These are phyloP conservation scores for Nixonia krombeini DNA, from an alignment of 1,140 invertebrate species.

Conservation along the genomic window DNA sequence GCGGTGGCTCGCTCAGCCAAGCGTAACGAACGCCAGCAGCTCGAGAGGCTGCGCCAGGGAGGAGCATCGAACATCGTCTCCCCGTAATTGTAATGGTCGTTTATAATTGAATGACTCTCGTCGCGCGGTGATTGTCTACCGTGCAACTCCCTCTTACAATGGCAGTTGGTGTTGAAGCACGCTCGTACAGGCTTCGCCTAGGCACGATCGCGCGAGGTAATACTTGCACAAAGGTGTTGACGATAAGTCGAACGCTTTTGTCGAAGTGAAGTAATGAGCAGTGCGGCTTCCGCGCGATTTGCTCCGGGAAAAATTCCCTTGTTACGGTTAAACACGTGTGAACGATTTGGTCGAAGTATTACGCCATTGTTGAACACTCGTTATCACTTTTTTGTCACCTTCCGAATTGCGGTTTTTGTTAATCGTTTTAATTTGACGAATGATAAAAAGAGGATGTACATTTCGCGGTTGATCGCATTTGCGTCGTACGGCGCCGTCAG, in stretches of 20 bases:
- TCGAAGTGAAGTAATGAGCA: background rate
- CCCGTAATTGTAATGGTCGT: constrained; percentile 66
- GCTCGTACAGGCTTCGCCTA: background rate
- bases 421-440: no score
- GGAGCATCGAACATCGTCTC: constrained; percentile 13
- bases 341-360: no score
- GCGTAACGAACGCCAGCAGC: background rate
- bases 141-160: constrained; percentile 47
- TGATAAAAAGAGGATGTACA: no score
- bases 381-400: no score
- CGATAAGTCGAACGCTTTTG: background rate
- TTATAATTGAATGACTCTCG: constrained; percentile 65
- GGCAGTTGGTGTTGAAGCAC: constrained; percentile 44
- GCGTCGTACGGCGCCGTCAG: no score
- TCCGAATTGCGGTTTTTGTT: no score
- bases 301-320: no score
- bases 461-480: no score
- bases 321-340: no score
- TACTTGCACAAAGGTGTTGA: background rate
- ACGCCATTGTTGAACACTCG: no score
- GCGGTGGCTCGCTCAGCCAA: constrained; percentile 55
- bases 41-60: constrained; percentile 22
- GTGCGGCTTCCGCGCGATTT: no score
- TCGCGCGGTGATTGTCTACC: constrained; percentile 52
- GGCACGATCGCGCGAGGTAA: constrained; percentile 2